Evolutionary conservation across 2,888 invertebrate species (phyloP).

Genomic region (Coleophora deauratella): DNA sequence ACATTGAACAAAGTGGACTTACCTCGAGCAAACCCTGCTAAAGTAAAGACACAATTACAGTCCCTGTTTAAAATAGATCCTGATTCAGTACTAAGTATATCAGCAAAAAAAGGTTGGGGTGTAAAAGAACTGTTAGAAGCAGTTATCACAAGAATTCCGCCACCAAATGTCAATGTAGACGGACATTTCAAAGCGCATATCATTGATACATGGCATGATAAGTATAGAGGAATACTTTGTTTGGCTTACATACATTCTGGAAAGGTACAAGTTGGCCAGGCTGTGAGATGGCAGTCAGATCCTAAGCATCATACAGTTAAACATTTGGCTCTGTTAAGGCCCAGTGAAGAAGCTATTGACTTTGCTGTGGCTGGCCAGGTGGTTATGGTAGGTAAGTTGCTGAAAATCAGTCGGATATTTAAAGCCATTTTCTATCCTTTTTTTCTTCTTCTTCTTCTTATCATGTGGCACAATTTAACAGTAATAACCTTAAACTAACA

Average conservation of each 20-base stretch:
- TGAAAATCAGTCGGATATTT: too few species aligned
- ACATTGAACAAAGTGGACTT: slow-evolving; percentile 98
- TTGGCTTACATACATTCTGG: slow-evolving; percentile 88
- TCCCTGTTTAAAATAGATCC: slow-evolving; percentile 87
- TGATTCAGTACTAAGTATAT: slow-evolving; percentile 84
- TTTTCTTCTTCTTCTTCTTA: too few species aligned
- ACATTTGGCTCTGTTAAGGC: slow-evolving; percentile 85
- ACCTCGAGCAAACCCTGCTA: slow-evolving; percentile 90
- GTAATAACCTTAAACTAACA: too few species aligned
- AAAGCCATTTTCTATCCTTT: too few species aligned
- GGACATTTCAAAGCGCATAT: slow-evolving; percentile 85
- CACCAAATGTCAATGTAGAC: slow-evolving; percentile 76
- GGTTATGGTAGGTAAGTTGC: slow-evolving; percentile 81
- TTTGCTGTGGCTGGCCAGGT: slow-evolving; percentile 92
- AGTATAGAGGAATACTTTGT: slow-evolving; percentile 86
- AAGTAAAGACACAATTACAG: slow-evolving; percentile 84
- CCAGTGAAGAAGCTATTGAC: slow-evolving; percentile 79
- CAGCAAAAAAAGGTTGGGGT: slow-evolving; percentile 93
- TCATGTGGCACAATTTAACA: too few species aligned
- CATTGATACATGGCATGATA: slow-evolving; percentile 96
- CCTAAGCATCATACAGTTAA: slow-evolving; percentile 86
- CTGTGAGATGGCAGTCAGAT: slow-evolving; percentile 81
- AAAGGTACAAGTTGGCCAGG: slow-evolving; percentile 79
- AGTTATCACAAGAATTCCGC: slow-evolving; percentile 85
- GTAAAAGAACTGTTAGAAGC: slow-evolving; percentile 84